phyloP scores from a whole-genome alignment of 2,113 vertebrate genomes.

The Perca schrenkii region DNA sequence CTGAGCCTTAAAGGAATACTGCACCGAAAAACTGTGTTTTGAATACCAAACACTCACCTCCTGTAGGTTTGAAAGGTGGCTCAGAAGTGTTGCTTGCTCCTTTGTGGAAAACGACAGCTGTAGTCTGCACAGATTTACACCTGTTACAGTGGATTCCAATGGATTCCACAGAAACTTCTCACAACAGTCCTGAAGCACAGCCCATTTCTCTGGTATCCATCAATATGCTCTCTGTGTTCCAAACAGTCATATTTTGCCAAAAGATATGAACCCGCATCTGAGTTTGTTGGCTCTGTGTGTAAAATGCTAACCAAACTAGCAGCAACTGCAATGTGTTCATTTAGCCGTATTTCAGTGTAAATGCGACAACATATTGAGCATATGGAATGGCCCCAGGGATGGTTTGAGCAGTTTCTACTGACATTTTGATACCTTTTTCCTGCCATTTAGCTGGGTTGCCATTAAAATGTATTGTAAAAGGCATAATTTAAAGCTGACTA shows the following conservation, averaged over 20 bases:
- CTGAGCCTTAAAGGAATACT: conserved; percentile 39
- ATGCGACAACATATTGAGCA: conserved; percentile 22
- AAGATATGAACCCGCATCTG: conserved; percentile 5
- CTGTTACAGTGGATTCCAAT: not conserved
- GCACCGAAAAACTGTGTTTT: not conserved
- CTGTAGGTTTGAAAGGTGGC: conserved; percentile 13
- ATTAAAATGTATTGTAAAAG: not conserved
- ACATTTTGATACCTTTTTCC: conserved; percentile 8
- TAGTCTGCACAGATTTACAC: not conserved
- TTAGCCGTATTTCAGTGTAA: not conserved
- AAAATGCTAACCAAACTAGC: conserved; percentile 7
- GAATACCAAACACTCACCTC: conserved; percentile 40
- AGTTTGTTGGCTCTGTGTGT: not conserved
- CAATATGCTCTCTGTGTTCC: conserved; percentile 7
- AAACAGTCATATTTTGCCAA: not conserved
- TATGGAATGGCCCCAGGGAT: conserved; percentile 5
- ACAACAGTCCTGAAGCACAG: conserved; percentile 6
- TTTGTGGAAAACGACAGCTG: conserved; percentile 4
- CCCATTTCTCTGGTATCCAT: conserved; percentile 14
- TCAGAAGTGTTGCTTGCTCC: conserved; percentile 11
- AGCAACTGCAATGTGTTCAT: not conserved
- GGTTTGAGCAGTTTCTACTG: not conserved
- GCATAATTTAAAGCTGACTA: not conserved
- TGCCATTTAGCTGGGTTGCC: not conserved
- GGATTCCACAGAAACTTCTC: conserved; percentile 12